Base-by-base conservation (phyloP, 2,797 vertebrate genomes). In the Chanos chanos region DNA sequence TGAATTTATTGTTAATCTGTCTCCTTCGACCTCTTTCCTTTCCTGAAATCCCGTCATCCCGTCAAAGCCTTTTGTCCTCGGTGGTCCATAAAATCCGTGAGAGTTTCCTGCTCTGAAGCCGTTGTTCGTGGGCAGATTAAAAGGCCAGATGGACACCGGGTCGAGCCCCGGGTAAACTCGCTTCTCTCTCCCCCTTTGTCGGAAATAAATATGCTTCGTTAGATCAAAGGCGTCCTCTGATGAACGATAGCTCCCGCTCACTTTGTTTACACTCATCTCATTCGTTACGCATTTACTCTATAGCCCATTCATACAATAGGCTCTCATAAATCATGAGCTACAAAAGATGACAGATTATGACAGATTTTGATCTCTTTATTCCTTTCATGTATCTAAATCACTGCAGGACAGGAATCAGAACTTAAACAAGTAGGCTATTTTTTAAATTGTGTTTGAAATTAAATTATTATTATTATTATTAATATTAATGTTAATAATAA, bases 31-130 rank as follows among this genome's bases (percentile, higher is more conserved):
- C 85, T 69, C 66, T 45, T 40, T 40, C 58, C 49, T 9, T 72
- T 63, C 30, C 61, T 40, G 59, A 81, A 80, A 80, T 79, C 77
- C 77, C 76, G 81, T 85, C 80, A 83, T 84, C 84, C 69, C 3
- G 50, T 57, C 70, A 68, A 44, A 82, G 77, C 81, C 73, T 73
- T 82, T 85, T 79, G 79, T 82, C 34, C 51, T n/a, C 9, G 76
- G 81, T 83, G 75, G 64, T 68, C 70, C 74, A 25, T 66, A 45
- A 56, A 66, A 56, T 40, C 37, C 52, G 10, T n/a, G 51, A 19
- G 54, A 52, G 53, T 28, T 76, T 73, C 68, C 60, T 79, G 60
- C 57, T 84, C 80, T 82, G 78, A 85, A 81, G 64, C 55, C 52
- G 44, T 66, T 66, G 64, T 71, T 67, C 59, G 54, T 16, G 54